phyloP scores from a whole-genome alignment of 2,797 vertebrate genomes.

The Mareca strepera region DNA sequence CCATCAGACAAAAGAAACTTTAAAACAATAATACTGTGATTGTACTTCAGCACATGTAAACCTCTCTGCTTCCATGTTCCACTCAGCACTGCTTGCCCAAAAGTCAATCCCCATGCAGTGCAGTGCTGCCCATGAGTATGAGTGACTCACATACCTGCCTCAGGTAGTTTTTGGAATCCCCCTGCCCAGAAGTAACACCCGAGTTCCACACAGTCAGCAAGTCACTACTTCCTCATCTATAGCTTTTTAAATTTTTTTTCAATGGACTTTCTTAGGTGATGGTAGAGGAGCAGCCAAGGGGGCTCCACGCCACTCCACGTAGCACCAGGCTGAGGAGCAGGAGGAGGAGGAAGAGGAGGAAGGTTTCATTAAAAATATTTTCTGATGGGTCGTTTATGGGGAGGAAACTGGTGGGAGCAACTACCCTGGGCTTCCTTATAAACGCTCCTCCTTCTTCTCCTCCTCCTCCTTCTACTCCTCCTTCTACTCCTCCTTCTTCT shows the following conservation, averaged over 20 bases:
- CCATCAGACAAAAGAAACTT: not conserved
- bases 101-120: not conserved
- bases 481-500: not conserved
- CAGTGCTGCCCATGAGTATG: no score
- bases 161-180: not conserved
- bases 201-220: not conserved
- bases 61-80: not conserved
- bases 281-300: not conserved
- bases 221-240: not conserved
- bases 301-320: accelerated
- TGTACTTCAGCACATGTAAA: not conserved
- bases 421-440: not conserved
- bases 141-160: no score
- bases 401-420: not conserved
- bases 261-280: not conserved
- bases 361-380: not conserved
- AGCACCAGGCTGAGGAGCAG: not conserved
- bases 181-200: not conserved
- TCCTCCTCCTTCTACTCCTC: not conserved
- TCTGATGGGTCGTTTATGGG: not conserved
- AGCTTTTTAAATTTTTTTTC: not conserved
- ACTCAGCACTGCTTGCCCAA: not conserved
- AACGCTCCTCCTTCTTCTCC: not conserved
- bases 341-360: not conserved
- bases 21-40: not conserved